Evolutionary conservation across 2,888 invertebrate genomes (phyloP).

Genomic region (Sabatieria punctata): DNA sequence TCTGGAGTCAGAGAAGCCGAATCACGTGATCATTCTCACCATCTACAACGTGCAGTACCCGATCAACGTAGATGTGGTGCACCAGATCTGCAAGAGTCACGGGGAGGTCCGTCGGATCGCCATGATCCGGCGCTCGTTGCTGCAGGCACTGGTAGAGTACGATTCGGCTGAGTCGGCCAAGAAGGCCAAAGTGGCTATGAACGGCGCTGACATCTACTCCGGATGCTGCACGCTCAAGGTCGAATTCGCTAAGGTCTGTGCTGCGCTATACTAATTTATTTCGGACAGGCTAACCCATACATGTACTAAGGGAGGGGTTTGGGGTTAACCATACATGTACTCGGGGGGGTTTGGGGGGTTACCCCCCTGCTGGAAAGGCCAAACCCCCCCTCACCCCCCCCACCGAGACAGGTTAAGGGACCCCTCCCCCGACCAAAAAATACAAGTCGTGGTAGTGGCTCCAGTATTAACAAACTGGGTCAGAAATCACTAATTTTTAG

Average conservation of each 20-base stretch:
- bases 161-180: conserved; percentile 82
- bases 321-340: too few species aligned
- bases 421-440: too few species aligned
- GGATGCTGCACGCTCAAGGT: conserved; percentile 98
- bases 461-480: too few species aligned
- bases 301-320: too few species aligned
- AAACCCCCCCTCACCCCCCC: too few species aligned
- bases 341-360: too few species aligned
- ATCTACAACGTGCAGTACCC: conserved; percentile 96
- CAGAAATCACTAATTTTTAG: too few species aligned
- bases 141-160: conserved; percentile 42
- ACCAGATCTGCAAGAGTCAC: conserved; percentile 85
- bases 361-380: too few species aligned
- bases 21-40: conserved; percentile 89
- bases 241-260: conserved; percentile 85
- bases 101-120: conserved; percentile 92
- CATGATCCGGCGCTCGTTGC: conserved; percentile 39
- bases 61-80: conserved; percentile 95
- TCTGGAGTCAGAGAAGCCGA: conserved; percentile 51
- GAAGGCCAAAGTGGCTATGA: conserved; percentile 75
- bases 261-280: too few species aligned
- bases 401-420: too few species aligned
- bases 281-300: too few species aligned
- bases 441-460: too few species aligned
- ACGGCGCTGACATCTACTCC: conserved; percentile 97